Conservation (phyloP, 2,113 vertebrate genomes). For the Heloderma charlesbogerti region DNA sequence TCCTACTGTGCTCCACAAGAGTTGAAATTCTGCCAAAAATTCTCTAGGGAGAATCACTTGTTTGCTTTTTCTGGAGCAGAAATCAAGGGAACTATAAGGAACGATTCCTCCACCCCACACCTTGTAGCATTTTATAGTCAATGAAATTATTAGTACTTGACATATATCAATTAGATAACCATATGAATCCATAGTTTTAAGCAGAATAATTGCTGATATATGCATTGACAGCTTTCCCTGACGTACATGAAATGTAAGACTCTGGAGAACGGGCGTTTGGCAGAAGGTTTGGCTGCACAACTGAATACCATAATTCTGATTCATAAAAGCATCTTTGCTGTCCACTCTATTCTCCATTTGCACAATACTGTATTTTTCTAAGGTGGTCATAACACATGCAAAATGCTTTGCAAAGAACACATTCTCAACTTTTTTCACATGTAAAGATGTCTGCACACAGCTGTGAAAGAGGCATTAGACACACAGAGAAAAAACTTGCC, state of each 20-base stretch:
- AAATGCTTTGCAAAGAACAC: constrained; percentile 47
- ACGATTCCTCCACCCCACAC: background rate
- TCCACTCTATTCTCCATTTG: constrained; percentile 62
- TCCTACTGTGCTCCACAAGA: background rate
- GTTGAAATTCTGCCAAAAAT: background rate
- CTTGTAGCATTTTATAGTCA: background rate
- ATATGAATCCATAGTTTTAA: background rate
- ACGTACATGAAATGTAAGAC: constrained; percentile 17
- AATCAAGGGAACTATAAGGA: background rate
- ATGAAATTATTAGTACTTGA: background rate
- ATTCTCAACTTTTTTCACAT: constrained; percentile 58
- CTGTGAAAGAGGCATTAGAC: constrained; percentile 66
- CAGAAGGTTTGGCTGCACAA: constrained; percentile 11
- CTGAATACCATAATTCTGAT: constrained; percentile 28
- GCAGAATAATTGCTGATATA: background rate
- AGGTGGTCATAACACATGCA: constrained; percentile 7
- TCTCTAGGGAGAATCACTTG: background rate
- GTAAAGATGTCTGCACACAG: constrained; percentile 67
- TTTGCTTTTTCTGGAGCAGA: background rate
- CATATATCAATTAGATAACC: background rate
- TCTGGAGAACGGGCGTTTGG: constrained; percentile 5
- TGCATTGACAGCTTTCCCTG: background rate
- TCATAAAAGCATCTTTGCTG: constrained; percentile 64
- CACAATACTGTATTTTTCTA: constrained; percentile 25
- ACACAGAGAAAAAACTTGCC: constrained; percentile 59